Evolutionary conservation across 2,888 invertebrate species (phyloP).

Genomic region (Cosmia pyralina): DNA sequence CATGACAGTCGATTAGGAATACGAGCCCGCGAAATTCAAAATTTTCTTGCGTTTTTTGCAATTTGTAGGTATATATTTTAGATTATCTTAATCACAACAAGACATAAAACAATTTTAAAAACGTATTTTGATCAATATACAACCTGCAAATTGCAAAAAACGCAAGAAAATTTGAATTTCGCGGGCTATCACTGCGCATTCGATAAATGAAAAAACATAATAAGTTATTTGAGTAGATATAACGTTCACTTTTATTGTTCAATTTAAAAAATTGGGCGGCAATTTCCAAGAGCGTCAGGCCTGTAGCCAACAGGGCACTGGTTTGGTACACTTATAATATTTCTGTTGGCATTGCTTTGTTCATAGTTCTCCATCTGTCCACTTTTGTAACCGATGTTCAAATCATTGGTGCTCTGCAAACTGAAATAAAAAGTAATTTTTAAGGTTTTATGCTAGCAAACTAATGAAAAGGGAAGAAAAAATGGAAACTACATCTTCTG

Average conservation of each 20-base stretch:
- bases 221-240: neutral
- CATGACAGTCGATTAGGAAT: neutral
- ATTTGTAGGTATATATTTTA: too few species aligned
- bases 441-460: neutral
- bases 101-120: too few species aligned
- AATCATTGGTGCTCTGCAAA: conserved; percentile 24
- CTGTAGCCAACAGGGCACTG: conserved; percentile 79
- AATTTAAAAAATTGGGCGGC: conserved; percentile 71
- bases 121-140: too few species aligned
- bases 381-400: conserved; percentile 21
- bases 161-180: too few species aligned
- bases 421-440: conserved; percentile 31
- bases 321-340: conserved; percentile 75
- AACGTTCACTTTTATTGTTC: neutral
- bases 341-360: conserved; percentile 48
- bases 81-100: too few species aligned
- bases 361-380: conserved; percentile 15
- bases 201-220: conserved; percentile 23
- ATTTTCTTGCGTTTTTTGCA: too few species aligned
- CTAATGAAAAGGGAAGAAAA: neutral
- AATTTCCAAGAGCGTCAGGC: conserved; percentile 77
- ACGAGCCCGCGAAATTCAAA: too few species aligned
- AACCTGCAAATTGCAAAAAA: too few species aligned
- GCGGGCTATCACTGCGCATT: too few species aligned
- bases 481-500: neutral